phyloP scores from a whole-genome alignment of 2,888 invertebrate genomes.

The Ecliptopera silaceata region DNA sequence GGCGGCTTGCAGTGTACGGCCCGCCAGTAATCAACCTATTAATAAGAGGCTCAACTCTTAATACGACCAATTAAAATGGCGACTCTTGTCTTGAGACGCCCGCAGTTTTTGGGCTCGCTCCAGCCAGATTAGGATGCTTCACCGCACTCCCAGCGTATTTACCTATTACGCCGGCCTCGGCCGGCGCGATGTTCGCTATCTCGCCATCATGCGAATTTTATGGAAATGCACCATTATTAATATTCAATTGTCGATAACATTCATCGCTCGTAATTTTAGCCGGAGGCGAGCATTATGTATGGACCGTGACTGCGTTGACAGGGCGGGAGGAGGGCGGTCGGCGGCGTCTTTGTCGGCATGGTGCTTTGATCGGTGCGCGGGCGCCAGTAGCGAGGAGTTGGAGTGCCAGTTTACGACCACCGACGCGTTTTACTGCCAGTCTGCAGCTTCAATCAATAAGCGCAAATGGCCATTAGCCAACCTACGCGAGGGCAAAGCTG shows the following conservation, averaged over 20 bases:
- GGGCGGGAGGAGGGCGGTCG: slow-evolving; percentile 54
- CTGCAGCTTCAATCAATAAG: slow-evolving; percentile 70
- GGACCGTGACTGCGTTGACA: slow-evolving; percentile 78
- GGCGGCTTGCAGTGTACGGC: slow-evolving; percentile 53
- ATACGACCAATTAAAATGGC: slow-evolving; percentile 80
- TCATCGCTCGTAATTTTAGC: slow-evolving; percentile 71
- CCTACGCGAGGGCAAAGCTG: slow-evolving; percentile 46
- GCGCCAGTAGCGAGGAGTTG: slow-evolving; percentile 68
- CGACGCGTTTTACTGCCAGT: slow-evolving; percentile 69
- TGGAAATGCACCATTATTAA: slow-evolving; percentile 63
- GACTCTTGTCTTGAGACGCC: slow-evolving; percentile 75
- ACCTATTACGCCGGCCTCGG: slow-evolving; percentile 40
- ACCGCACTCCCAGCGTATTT: slow-evolving; percentile 56
- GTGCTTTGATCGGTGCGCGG: slow-evolving; percentile 72
- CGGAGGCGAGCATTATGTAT: slow-evolving; percentile 65
- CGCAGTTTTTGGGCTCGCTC: slow-evolving; percentile 80
- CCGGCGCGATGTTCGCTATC: slow-evolving; percentile 45
- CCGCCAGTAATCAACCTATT: slow-evolving; percentile 81
- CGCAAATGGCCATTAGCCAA: slow-evolving; percentile 58
- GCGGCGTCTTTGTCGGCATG: slow-evolving; percentile 72
- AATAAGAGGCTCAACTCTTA: slow-evolving; percentile 77
- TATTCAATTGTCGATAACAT: slow-evolving; percentile 72
- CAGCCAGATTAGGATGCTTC: slow-evolving; percentile 72
- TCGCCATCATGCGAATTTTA: slow-evolving; percentile 57
- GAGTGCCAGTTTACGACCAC: slow-evolving; percentile 78